Percentiles rank a stretch among this genome's conserved stretches.
phyloP scores from a whole-genome alignment of 2,888 invertebrate species.

The Plagiodera versicolora region DNA sequence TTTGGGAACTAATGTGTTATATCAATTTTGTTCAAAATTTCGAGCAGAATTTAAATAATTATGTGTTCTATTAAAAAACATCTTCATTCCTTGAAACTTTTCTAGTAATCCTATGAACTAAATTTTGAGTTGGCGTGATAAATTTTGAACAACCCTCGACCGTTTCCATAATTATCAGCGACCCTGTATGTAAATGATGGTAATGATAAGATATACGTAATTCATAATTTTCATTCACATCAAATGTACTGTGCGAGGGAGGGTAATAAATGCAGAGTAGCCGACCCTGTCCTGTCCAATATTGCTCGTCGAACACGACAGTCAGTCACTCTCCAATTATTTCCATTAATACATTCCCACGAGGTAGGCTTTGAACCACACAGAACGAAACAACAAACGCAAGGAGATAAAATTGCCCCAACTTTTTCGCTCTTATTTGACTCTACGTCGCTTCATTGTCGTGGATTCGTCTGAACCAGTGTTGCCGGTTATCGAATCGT shows the following conservation, averaged over 20 bases:
- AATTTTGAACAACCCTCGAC: no score
- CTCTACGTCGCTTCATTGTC: background rate
- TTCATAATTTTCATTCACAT: no score
- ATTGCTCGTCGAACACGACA: background rate
- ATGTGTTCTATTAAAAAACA: no score
- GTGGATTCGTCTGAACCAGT: background rate
- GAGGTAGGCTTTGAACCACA: constrained; percentile 29
- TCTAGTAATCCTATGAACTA: no score
- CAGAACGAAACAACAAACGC: constrained; percentile 10
- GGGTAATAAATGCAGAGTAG: background rate
- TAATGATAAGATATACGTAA: background rate
- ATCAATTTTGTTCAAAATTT: no score
- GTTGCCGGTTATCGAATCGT: background rate
- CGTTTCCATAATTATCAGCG: no score
- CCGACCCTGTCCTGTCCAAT: background rate
- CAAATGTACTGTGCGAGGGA: background rate
- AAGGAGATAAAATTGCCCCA: background rate
- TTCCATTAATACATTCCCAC: constrained; percentile 30
- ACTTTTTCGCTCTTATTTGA: background rate
- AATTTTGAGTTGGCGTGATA: no score
- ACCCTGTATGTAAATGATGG: background rate
- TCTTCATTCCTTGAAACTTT: no score
- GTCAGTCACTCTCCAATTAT: background rate
- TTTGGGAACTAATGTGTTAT: no score
- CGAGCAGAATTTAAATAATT: no score